Percentiles rank a stretch among this genome's conserved stretches.
Evolutionary conservation across 2,797 vertebrate genomes (phyloP).

Genomic region (Lepilemur septentrionalis): DNA sequence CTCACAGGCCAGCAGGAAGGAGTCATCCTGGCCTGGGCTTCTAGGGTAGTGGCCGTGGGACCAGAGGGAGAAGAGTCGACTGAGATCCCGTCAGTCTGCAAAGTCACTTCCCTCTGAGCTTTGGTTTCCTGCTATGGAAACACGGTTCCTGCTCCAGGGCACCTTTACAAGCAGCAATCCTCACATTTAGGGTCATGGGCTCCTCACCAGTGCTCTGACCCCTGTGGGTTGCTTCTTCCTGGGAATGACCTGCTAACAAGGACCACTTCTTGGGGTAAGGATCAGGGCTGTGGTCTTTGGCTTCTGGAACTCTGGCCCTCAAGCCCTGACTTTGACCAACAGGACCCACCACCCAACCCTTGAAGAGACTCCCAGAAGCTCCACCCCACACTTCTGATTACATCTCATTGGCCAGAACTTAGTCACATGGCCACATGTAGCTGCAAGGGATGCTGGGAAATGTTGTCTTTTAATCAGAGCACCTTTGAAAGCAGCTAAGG

Average conservation of each 20-base stretch:
- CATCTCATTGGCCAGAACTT: neutral
- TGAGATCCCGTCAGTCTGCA: neutral
- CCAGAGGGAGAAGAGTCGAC: neutral
- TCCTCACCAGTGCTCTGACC: neutral
- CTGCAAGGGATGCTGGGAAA: slow-evolving; percentile 40
- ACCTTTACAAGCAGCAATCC: neutral
- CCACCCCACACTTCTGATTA: neutral
- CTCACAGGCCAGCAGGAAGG: neutral
- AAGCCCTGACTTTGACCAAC: neutral
- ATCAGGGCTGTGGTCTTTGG: neutral
- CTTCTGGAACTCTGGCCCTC: neutral
- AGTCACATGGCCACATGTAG: neutral
- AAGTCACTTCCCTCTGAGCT: neutral
- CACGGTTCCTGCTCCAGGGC: neutral
- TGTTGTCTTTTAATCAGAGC: neutral
- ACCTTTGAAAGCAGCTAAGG: neutral
- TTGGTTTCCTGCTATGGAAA: neutral
- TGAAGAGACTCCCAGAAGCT: neutral
- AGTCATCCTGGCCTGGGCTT: neutral
- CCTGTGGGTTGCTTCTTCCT: neutral
- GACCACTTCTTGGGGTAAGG: neutral
- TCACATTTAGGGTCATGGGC: neutral
- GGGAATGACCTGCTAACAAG: neutral
- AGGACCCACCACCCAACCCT: neutral
- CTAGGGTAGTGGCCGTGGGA: neutral